Percentiles rank a stretch among this genome's conserved stretches.
These are phyloP conservation scores for Oceanites oceanicus DNA, from an alignment of 2,113 vertebrate species.

Conservation along the genomic window DNA sequence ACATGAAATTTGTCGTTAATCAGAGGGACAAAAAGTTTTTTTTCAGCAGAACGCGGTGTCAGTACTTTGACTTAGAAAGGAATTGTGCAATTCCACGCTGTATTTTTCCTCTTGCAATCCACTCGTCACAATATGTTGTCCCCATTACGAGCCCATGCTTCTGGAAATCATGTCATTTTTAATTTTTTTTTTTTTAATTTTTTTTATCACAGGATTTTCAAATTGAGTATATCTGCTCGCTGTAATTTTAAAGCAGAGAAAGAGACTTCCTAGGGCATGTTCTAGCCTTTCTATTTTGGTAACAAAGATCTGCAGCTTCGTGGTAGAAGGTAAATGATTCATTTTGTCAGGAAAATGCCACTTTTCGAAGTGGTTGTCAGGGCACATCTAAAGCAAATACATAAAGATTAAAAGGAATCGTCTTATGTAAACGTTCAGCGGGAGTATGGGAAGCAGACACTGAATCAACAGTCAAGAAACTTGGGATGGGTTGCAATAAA, in stretches of 20 bases:
- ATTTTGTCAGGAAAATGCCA: constrained; percentile 44
- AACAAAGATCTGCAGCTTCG: constrained; percentile 24
- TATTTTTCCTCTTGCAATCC: background rate
- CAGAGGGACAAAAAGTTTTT: background rate
- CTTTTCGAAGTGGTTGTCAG: constrained; percentile 19
- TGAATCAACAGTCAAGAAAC: background rate
- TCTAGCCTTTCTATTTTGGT: constrained; percentile 27
- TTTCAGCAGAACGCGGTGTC: background rate
- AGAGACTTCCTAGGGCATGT: constrained; percentile 25
- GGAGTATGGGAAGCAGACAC: background rate
- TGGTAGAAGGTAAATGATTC: constrained; percentile 32
- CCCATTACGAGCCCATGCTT: background rate
- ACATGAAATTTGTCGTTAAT: background rate
- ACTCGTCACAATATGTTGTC: background rate
- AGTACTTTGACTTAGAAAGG: background rate
- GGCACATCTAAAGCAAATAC: constrained; percentile 13
- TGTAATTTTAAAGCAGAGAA: background rate
- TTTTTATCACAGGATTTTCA: background rate
- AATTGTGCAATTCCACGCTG: background rate
- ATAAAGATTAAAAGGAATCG: background rate
- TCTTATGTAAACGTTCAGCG: background rate
- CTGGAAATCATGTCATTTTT: background rate
- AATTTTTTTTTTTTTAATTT: background rate
- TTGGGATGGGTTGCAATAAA: background rate
- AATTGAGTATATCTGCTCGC: background rate